Conservation (phyloP, 1,140 invertebrate species). For the Aphis gossypii region DNA sequence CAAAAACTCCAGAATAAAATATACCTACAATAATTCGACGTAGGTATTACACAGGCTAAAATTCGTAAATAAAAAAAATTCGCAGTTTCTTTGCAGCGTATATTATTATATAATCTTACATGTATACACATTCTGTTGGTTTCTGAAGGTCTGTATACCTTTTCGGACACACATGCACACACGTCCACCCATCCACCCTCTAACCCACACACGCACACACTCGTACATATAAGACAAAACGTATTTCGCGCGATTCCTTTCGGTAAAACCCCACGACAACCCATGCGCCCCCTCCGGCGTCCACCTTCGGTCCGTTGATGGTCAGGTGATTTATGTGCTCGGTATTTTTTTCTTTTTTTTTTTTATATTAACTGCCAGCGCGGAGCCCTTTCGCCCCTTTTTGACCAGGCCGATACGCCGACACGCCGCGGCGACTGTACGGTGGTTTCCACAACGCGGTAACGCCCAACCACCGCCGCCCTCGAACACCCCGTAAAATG, state of each 20-base stretch:
- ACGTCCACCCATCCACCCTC: background rate
- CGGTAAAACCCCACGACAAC: background rate
- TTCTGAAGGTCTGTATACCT: slow-evolving; percentile 6
- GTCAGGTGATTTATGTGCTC: slow-evolving; percentile 54
- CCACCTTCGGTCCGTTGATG: slow-evolving; percentile 14
- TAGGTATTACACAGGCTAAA: background rate
- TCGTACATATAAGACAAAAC: background rate
- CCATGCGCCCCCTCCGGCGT: background rate
- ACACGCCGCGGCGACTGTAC: background rate
- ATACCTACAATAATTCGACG: background rate
- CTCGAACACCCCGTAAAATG: background rate
- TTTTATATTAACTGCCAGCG: background rate
- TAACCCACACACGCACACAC: background rate
- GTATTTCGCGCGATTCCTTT: slow-evolving; percentile 27
- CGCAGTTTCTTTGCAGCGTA: background rate
- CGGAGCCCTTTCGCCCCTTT: slow-evolving; percentile 38
- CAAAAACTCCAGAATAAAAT: background rate
- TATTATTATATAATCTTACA: slow-evolving; percentile 6
- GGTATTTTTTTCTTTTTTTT: slow-evolving; percentile 12
- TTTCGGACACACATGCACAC: background rate
- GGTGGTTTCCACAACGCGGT: background rate
- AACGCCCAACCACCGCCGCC: slow-evolving; percentile 17
- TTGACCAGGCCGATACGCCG: background rate
- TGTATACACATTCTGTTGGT: background rate
- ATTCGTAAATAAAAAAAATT: slow-evolving; percentile 1